Percentiles rank a stretch among this genome's conserved stretches.
Evolutionary conservation across 2,888 invertebrate species (phyloP).

Genomic region (Pterostichus madidus): DNA sequence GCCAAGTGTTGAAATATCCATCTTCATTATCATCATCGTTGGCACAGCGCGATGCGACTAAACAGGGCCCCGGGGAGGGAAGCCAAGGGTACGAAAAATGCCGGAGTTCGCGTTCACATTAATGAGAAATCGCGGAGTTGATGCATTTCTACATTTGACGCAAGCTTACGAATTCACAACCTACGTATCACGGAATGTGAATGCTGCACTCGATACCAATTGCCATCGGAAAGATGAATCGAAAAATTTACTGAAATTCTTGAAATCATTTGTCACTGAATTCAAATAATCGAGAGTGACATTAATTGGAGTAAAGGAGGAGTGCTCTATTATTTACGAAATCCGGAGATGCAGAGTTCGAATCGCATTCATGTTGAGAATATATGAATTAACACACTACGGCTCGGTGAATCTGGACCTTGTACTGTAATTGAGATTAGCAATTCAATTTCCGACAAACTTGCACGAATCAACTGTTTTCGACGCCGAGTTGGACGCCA

Average conservation of each 20-base stretch:
- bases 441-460: too few species aligned
- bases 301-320: neutral
- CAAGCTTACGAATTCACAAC: too few species aligned
- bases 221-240: neutral
- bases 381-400: too few species aligned
- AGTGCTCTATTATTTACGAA: neutral
- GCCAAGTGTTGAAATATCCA: slow-evolving; percentile 63
- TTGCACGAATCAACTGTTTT: too few species aligned
- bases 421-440: too few species aligned
- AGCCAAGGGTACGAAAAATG: neutral
- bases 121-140: slow-evolving; percentile 39
- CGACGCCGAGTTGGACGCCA: too few species aligned
- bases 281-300: neutral
- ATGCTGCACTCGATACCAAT: too few species aligned
- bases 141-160: slow-evolving; percentile 22
- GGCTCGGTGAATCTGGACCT: too few species aligned
- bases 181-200: too few species aligned
- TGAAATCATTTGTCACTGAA: neutral
- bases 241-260: neutral
- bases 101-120: slow-evolving; percentile 12
- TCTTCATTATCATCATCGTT: slow-evolving; percentile 58
- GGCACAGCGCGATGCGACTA: neutral
- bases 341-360: too few species aligned
- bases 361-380: too few species aligned
- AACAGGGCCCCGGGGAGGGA: neutral